These are phyloP conservation scores for Aphis gossypii DNA, from an alignment of 1,140 invertebrate genomes.

Conservation along the genomic window DNA sequence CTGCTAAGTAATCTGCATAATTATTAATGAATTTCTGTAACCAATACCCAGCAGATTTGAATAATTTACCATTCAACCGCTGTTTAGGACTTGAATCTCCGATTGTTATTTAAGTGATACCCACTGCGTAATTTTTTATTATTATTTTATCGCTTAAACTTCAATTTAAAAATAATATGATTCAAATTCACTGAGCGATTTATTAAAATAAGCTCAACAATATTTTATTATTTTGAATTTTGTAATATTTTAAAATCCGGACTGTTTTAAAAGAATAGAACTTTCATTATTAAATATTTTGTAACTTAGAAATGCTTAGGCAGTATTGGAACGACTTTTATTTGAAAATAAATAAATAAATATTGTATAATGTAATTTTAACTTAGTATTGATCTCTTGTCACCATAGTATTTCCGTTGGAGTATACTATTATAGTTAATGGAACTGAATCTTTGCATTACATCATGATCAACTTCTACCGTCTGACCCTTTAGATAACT, in stretches of 20 bases:
- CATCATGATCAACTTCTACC: background rate
- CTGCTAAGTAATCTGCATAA: background rate
- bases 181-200: background rate
- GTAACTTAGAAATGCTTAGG: background rate
- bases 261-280: background rate
- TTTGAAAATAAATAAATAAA: background rate
- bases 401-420: background rate
- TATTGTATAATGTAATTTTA: background rate
- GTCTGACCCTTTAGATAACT: background rate
- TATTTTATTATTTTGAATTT: background rate
- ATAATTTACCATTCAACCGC: background rate
- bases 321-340: background rate
- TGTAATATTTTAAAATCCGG: background rate
- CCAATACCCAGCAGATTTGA: slow-evolving; percentile 14
- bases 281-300: background rate
- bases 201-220: background rate
- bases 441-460: background rate
- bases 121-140: background rate
- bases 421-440: background rate
- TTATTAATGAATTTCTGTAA: slow-evolving; percentile 24
- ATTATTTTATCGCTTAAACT: background rate
- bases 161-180: background rate
- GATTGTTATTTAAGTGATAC: background rate
- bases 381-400: background rate
- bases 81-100: slow-evolving; percentile 50